Conservation (phyloP, 2,113 vertebrate genomes). For the Spizaetus ornatus region DNA sequence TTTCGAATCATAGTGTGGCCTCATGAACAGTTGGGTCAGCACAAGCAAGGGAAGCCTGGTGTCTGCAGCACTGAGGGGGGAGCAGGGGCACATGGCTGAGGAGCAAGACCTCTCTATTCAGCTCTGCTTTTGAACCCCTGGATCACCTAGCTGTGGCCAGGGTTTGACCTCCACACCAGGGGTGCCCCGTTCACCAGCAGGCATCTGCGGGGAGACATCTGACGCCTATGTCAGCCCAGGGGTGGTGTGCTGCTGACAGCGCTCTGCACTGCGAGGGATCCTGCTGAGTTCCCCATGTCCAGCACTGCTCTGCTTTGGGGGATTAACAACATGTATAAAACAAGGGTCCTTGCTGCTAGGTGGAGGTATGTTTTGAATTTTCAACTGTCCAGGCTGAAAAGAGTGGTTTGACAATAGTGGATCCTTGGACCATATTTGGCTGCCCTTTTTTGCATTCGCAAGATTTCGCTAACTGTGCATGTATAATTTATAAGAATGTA, state of each 20-base stretch:
- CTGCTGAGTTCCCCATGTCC: neutral
- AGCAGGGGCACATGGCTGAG: neutral
- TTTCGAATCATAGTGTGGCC: neutral
- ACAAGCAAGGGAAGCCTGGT: neutral
- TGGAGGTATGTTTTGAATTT: neutral
- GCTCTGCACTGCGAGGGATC: neutral
- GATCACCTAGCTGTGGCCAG: neutral
- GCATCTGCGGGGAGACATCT: neutral
- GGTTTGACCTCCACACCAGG: accelerated
- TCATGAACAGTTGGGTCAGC: neutral
- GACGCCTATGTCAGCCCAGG: neutral
- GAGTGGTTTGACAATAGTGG: neutral
- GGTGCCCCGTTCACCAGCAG: neutral
- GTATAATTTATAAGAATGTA: neutral
- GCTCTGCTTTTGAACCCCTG: neutral
- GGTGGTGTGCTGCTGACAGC: neutral
- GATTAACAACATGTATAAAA: neutral
- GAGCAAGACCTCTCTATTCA: neutral
- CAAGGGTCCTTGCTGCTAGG: neutral
- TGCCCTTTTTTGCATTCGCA: neutral
- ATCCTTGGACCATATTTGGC: neutral
- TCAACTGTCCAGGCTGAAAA: neutral
- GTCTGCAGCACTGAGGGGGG: neutral
- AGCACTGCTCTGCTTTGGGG: neutral
- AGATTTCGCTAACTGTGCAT: neutral